Evolutionary conservation across 2,113 vertebrate species (phyloP), one percentile per base, ranked within the genome.

Genomic region (Zapornia atra): DNA sequence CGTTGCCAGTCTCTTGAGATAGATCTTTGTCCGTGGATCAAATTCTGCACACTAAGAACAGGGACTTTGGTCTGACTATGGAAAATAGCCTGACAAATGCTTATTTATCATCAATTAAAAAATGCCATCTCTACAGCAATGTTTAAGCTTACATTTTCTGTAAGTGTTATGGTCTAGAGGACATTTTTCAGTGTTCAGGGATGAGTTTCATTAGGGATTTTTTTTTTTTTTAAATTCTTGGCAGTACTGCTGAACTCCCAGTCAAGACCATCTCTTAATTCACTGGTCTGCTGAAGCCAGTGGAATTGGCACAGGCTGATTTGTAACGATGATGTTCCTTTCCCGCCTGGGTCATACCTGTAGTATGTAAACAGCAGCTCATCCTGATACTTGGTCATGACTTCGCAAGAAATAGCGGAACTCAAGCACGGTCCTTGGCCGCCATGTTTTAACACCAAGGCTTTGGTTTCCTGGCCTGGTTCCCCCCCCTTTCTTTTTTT

Each of bases 401-500:
- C 28, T 88, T 92, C 26, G n/a, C 40, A 15, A 86, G 31, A 33
- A 77, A 29, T 15, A 40, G 14, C 61, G 57, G 13, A 75, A 65
- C 19, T 56, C 48, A 11, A 53, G 48, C 14, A 59, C 69, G 40
- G 56, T 40, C 19, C 24, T 54, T 25, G 18, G 38, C 44, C 64
- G 12, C 56, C 20, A 5, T 59, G 20, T 31, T 82, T 22, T 44
- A n/a, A 48, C 31, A 64, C 0, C 29, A 33, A 20, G 44, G 22
- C 63, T 81, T 61, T 25, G 13, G 42, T 51, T 72, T 65, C 60
- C 81, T 56, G 21, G 9, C 82, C 88, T 61, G 33, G 15, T 40
- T 18, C 12, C 0, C 5, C 0, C 3, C 15, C 6, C 11, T 6
- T 5, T 4, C 25, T 53, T 29, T 25, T 22, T 22, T 63, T 24